Conservation (phyloP, 2,797 vertebrate species). For the Otolemur crassicaudatus region DNA sequence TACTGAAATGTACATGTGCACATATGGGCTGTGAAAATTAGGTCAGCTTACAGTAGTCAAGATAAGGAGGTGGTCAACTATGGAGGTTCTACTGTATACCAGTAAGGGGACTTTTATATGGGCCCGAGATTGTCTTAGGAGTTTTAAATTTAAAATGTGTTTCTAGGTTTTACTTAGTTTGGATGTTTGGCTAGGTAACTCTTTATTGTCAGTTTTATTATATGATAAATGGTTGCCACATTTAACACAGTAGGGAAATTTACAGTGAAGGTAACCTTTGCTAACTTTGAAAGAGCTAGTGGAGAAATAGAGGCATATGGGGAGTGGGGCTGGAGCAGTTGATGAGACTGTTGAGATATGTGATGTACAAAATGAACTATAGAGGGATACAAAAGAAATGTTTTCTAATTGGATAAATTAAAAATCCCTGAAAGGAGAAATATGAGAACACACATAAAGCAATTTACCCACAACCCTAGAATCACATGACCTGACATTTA, state of each 20-base stretch:
- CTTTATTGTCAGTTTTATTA: neutral
- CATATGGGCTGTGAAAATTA: too few species aligned
- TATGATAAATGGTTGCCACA: neutral
- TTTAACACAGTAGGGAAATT: neutral
- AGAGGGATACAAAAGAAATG: neutral
- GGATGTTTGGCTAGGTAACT: neutral
- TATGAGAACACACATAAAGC: neutral
- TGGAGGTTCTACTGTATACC: neutral
- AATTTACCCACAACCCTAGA: neutral
- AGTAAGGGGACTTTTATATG: neutral
- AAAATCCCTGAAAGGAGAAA: neutral
- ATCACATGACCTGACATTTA: neutral
- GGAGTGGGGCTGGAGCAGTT: neutral
- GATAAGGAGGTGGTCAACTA: too few species aligned
- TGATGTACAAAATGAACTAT: neutral
- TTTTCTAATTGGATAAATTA: neutral
- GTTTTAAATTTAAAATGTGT: neutral
- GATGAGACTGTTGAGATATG: neutral
- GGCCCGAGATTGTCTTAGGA: neutral
- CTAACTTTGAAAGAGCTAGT: neutral
- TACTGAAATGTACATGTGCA: too few species aligned
- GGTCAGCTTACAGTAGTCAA: too few species aligned
- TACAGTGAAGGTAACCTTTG: neutral
- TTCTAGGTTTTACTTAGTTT: neutral
- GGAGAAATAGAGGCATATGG: neutral